Percentiles rank a stretch among this genome's conserved stretches.
These are phyloP conservation scores for Himantopus leucocephalus DNA, from an alignment of 2,113 vertebrate species.

Conservation along the genomic window DNA sequence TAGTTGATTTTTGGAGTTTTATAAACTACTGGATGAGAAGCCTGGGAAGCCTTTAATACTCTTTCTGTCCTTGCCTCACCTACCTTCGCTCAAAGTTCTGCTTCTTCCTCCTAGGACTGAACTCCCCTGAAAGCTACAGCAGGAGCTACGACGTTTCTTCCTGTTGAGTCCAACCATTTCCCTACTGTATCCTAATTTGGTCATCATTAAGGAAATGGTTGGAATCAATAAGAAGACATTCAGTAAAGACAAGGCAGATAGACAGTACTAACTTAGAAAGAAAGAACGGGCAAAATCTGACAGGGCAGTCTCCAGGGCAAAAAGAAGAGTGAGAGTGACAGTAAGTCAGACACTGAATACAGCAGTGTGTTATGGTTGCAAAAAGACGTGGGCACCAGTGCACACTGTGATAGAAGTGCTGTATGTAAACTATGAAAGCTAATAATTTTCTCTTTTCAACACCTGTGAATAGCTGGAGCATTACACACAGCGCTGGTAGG, in stretches of 20 bases:
- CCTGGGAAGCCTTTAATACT: neutral
- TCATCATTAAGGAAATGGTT: neutral
- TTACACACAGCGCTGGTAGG: neutral
- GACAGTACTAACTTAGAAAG: neutral
- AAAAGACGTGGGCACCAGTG: fast-evolving
- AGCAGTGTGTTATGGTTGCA: neutral
- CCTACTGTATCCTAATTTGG: neutral
- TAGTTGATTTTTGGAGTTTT: neutral
- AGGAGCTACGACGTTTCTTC: neutral
- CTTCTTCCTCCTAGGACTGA: neutral
- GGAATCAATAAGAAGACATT: neutral
- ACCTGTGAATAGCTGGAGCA: neutral
- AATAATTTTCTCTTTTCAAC: constrained; percentile 19
- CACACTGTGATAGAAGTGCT: neutral
- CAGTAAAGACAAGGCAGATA: neutral
- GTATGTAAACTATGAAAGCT: neutral
- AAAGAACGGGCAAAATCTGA: neutral
- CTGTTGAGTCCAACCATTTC: neutral
- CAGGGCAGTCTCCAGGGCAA: neutral
- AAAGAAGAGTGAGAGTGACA: neutral
- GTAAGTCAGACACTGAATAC: neutral
- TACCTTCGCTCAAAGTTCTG: neutral
- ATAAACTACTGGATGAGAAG: neutral
- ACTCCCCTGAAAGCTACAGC: neutral
- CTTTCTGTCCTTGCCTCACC: neutral